A percentile compares a stretch with the other conserved stretches of the same genome.
phyloP scores from a whole-genome alignment of 2,888 invertebrate genomes.

The Synergus umbraculus region DNA sequence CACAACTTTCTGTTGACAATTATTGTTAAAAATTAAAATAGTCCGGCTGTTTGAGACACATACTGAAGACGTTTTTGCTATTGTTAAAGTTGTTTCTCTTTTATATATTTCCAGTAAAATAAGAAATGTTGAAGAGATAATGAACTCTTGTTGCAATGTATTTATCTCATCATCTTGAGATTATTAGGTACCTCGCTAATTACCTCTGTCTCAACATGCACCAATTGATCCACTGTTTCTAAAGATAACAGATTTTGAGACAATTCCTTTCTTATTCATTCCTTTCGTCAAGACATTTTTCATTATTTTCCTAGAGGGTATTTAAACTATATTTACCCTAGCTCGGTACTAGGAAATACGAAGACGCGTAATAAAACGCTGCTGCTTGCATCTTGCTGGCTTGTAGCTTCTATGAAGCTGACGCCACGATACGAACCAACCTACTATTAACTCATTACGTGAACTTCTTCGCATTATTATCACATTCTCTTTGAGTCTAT shows the following conservation, averaged over 20 bases:
- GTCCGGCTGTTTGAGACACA: no score
- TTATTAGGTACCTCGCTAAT: background rate
- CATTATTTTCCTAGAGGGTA: conserved; percentile 18
- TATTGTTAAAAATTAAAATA: no score
- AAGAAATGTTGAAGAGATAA: no score
- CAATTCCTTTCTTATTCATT: background rate
- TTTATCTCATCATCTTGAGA: background rate
- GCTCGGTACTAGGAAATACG: conserved; percentile 6
- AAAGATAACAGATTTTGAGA: conserved; percentile 10
- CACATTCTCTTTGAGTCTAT: conserved; percentile 74
- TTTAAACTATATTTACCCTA: conserved; percentile 27
- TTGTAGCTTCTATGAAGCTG: conserved; percentile 13
- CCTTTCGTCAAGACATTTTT: background rate
- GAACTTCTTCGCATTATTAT: conserved; percentile 71
- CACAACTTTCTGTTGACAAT: no score
- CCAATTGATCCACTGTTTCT: background rate
- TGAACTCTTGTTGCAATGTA: background rate
- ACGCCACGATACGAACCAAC: conserved; percentile 48
- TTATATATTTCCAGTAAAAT: no score
- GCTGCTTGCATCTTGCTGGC: conserved; percentile 11
- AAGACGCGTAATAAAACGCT: conserved; percentile 31
- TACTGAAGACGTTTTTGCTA: no score
- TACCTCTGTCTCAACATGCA: background rate
- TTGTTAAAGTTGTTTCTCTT: no score
- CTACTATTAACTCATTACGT: conserved; percentile 74